Evolutionary conservation across 2,113 vertebrate species (phyloP).

Genomic region (Puffinus mauretanicus): DNA sequence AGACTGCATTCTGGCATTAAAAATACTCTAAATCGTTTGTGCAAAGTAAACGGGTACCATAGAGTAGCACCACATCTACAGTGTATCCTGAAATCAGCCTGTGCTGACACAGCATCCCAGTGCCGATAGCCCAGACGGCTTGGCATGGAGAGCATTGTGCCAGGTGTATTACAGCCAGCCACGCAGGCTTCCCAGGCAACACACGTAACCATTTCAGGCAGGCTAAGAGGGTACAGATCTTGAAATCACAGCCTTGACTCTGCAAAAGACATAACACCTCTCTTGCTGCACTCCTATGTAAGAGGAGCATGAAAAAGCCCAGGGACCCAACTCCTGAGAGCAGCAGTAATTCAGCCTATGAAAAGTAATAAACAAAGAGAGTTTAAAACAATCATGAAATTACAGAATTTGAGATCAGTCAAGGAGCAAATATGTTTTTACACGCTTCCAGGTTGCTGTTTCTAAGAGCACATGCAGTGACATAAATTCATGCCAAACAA

Average conservation of each 20-base stretch:
- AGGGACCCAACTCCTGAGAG: neutral
- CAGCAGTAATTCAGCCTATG: neutral
- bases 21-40: neutral
- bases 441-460: neutral
- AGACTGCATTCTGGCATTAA: neutral
- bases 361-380: neutral
- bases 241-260: neutral
- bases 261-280: neutral
- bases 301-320: neutral
- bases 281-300: neutral
- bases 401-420: neutral
- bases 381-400: neutral
- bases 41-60: neutral
- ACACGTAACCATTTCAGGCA: no score
- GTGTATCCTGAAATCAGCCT: neutral
- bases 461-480: no score
- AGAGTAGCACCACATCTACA: neutral
- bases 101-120: neutral
- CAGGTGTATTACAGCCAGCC: neutral
- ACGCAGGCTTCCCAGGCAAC: neutral
- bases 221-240: no score
- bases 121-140: accelerated
- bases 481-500: neutral
- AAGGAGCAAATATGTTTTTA: neutral
- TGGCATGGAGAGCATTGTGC: accelerated